A percentile compares a stretch with the other conserved stretches of the same genome.
phyloP scores from a whole-genome alignment of 2,113 vertebrate species.

The Podilymbus podiceps region DNA sequence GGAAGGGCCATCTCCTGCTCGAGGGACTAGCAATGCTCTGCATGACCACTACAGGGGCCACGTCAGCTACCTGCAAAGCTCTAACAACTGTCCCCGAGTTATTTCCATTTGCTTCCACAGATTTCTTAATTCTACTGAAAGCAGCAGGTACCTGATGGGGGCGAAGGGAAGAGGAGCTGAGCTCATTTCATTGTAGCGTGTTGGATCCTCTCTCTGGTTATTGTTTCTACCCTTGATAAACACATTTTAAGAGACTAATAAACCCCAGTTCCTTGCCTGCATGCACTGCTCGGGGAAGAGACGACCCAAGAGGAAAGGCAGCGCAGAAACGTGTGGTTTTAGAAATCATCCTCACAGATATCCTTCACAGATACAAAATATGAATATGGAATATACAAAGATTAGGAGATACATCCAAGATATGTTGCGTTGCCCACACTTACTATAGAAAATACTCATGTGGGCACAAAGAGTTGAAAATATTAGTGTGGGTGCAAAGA shows the following conservation, averaged over 20 bases:
- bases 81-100: fast-evolving
- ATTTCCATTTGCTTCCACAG: neutral
- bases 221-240: neutral
- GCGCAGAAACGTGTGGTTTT: fast-evolving
- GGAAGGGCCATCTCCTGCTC: neutral
- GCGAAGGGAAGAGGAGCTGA: neutral
- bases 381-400: fast-evolving
- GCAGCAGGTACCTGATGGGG: neutral
- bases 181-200: neutral
- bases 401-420: fast-evolving
- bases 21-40: neutral
- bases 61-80: neutral
- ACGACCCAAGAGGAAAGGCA: neutral
- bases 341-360: neutral
- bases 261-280: neutral
- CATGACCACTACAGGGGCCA: fast-evolving
- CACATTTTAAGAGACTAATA: fast-evolving
- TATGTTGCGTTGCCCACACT: fast-evolving
- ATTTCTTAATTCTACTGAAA: neutral
- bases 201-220: neutral
- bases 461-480: neutral
- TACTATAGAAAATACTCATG: neutral
- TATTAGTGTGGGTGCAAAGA: fast-evolving
- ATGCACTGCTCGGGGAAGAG: too few relatives aligned
- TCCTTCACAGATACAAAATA: fast-evolving